phyloP scores from a whole-genome alignment of 2,113 vertebrate genomes.

The Lipophrys pholis region DNA sequence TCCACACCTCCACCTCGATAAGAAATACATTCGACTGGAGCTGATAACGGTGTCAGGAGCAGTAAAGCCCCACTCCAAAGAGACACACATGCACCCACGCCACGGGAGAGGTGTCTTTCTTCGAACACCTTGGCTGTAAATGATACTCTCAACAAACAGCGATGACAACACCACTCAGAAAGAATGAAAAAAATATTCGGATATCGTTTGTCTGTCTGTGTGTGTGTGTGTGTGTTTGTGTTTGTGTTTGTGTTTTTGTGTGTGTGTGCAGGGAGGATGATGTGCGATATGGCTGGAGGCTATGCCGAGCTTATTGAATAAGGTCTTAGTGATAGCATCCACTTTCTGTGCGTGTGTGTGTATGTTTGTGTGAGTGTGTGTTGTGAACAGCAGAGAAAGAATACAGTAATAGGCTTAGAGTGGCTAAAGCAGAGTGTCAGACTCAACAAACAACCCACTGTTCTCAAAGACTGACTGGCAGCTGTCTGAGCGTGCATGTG shows the following conservation, averaged over 20 bases:
- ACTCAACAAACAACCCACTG: constrained; percentile 65
- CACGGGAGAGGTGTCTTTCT: constrained; percentile 84
- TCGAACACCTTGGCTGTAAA: constrained; percentile 88
- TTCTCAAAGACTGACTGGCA: constrained; percentile 69
- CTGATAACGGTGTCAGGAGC: constrained; percentile 95
- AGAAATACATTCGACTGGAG: constrained; percentile 99
- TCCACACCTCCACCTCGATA: constrained; percentile 88
- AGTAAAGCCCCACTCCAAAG: constrained; percentile 90
- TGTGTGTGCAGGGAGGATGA: constrained; percentile 54
- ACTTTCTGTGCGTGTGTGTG: constrained; percentile 12
- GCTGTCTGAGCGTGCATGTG: constrained; percentile 48
- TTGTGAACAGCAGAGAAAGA: constrained; percentile 68
- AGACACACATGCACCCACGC: constrained; percentile 82
- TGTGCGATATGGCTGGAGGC: constrained; percentile 70
- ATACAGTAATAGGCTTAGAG: constrained; percentile 77
- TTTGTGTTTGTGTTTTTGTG: constrained; percentile 70
- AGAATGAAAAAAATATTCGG: constrained; percentile 72
- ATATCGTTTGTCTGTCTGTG: constrained; percentile 74
- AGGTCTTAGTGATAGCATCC: constrained; percentile 71
- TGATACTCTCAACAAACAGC: constrained; percentile 93
- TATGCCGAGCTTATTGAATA: constrained; percentile 81
- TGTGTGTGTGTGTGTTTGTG: constrained; percentile 60
- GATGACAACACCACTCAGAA: constrained; percentile 60
- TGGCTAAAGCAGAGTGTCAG: constrained; percentile 62
- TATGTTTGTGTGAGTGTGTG: constrained; percentile 48